Evolutionary conservation across 2,888 invertebrate genomes (phyloP).

Genomic region (Blastobasis adustella): DNA sequence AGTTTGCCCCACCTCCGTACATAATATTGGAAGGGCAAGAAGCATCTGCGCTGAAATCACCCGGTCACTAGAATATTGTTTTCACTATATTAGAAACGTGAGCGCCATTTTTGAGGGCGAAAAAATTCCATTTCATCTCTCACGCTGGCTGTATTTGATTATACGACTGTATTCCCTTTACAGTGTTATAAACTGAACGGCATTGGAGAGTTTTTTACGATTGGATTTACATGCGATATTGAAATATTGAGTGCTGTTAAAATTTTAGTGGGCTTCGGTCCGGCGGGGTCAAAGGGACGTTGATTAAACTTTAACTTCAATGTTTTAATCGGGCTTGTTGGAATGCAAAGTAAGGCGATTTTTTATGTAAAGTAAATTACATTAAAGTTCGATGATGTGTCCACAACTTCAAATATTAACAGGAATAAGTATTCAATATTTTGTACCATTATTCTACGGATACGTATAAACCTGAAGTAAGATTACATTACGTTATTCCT

Average conservation of each 20-base stretch:
- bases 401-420: too few relatives aligned
- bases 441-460: too few relatives aligned
- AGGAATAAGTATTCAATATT: too few relatives aligned
- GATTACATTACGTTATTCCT: too few relatives aligned
- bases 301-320: too few relatives aligned
- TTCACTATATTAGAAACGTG: slow-evolving; percentile 77
- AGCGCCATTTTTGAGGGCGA: slow-evolving; percentile 73
- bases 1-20: slow-evolving; percentile 49
- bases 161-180: slow-evolving; percentile 56
- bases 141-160: slow-evolving; percentile 66
- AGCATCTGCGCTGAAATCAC: slow-evolving; percentile 70
- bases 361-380: too few relatives aligned
- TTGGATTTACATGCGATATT: slow-evolving; percentile 58
- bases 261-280: slow-evolving; percentile 24
- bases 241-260: slow-evolving; percentile 55
- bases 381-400: too few relatives aligned
- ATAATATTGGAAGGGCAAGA: slow-evolving; percentile 59
- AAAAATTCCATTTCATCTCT: slow-evolving; percentile 70
- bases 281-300: too few relatives aligned
- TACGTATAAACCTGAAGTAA: too few relatives aligned
- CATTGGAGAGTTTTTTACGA: slow-evolving; percentile 56
- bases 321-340: too few relatives aligned
- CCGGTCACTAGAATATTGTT: slow-evolving; percentile 77
- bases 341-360: too few relatives aligned
- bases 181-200: slow-evolving; percentile 60